phyloP scores from a whole-genome alignment of 2,797 vertebrate species.

The Rhinella marina region DNA sequence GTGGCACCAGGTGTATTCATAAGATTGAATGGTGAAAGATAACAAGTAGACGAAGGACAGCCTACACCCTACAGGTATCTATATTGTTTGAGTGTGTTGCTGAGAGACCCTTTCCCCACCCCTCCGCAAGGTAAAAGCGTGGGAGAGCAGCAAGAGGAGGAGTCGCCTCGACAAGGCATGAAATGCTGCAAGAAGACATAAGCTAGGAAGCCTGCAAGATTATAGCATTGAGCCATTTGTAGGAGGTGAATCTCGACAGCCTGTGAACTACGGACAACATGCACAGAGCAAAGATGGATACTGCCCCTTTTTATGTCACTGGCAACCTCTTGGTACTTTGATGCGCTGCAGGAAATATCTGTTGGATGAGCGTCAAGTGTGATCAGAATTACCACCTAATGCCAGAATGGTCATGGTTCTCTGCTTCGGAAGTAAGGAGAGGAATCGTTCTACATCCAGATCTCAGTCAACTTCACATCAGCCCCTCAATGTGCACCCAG shows the following conservation, averaged over 20 bases:
- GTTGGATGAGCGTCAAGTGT: not conserved
- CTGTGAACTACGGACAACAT: not conserved
- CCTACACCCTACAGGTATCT: conserved; percentile 53
- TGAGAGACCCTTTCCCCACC: conserved; percentile 31
- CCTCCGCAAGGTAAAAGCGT: conserved; percentile 19
- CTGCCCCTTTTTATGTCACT: not conserved
- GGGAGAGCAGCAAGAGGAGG: conserved; percentile 47
- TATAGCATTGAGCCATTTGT: not conserved
- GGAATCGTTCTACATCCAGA: conserved; percentile 48
- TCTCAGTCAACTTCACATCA: conserved; percentile 5
- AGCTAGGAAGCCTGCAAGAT: not conserved
- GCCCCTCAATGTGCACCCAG: conserved; percentile 22
- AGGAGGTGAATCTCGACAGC: not conserved
- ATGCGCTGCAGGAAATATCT: not conserved
- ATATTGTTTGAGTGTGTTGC: conserved; percentile 55
- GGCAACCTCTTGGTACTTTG: not conserved
- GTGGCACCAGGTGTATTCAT: conserved; percentile 35
- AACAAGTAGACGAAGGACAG: conserved; percentile 22
- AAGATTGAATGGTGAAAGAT: not conserved
- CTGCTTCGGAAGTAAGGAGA: conserved; percentile 58
- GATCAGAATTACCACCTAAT: not conserved
- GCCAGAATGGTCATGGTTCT: conserved; percentile 55
- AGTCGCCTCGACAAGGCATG: not conserved
- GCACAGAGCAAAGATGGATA: not conserved
- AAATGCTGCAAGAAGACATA: not conserved